These are phyloP conservation scores for Panagrolaimus sp. DNA, from an alignment of 1,140 invertebrate species.

Conservation along the genomic window DNA sequence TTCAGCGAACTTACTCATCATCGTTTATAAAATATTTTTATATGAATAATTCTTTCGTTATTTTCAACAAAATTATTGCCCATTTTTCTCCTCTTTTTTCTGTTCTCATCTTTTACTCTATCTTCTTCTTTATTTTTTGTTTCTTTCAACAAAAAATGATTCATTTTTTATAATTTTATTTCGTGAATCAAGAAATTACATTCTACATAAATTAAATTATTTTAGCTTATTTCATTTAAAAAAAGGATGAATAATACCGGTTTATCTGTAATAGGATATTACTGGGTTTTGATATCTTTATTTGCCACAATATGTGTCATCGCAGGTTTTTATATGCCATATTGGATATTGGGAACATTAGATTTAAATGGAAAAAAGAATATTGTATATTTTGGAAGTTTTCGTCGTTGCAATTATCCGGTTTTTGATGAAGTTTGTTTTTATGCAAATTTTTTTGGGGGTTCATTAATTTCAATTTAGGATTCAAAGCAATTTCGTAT, in stretches of 20 bases:
- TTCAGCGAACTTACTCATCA: too few species aligned
- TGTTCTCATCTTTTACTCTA: too few species aligned
- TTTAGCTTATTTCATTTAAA: too few species aligned
- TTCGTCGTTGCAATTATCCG: constrained; percentile 23
- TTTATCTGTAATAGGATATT: constrained; percentile 13
- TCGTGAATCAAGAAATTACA: too few species aligned
- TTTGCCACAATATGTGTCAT: constrained; percentile 12
- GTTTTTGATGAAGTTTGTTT: constrained; percentile 14
- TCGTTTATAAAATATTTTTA: too few species aligned
- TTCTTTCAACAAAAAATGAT: too few species aligned
- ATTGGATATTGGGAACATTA: constrained; percentile 17
- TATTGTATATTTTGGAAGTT: constrained; percentile 22
- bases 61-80: too few species aligned
- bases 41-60: too few species aligned
- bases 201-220: too few species aligned
- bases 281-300: constrained; percentile 20
- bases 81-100: too few species aligned
- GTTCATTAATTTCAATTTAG: neutral
- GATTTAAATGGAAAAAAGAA: constrained; percentile 12
- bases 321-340: constrained; percentile 20
- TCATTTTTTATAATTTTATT: too few species aligned
- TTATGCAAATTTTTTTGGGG: neutral
- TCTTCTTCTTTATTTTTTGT: too few species aligned
- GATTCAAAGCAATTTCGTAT: constrained; percentile 21
- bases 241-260: neutral